Base-by-base conservation (phyloP, 2,113 vertebrate genomes). In the Nycticorax nycticorax region DNA sequence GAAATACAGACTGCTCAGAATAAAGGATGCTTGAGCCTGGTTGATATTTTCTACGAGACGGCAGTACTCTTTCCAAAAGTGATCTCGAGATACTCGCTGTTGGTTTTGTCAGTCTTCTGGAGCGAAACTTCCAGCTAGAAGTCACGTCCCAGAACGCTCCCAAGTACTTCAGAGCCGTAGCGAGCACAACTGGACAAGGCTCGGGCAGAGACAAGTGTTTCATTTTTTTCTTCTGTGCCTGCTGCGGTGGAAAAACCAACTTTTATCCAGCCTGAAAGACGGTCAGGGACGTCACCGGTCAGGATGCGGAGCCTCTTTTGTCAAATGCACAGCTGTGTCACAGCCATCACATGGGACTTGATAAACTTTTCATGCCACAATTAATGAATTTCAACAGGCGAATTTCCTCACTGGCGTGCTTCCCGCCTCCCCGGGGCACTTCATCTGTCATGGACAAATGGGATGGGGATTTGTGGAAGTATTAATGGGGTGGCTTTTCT, bases 311-410 rank as follows among this genome's bases (percentile, higher is more conserved):
- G 26, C 43, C 41, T 90, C 62, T 69, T 63, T 33, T 95, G 48
- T 73, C 79, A 48, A 67, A 50, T 0, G 0, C 14, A 1, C 0
- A 0, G 32, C 82, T 83, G 74, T 3, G 0, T 91, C 82, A 48
- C 72, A 81, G 7, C 20, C 21, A 18, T 88, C 85, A 71, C 79
- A 10, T 75, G 83, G 79, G 56, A 60, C 68, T 84, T 47, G 17
- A 67, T 86, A 35, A 78, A 48, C 64, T 84, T 84, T 93, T 92
- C 83, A 67, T 64, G 86, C 56, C 91, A 91, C 43, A 64, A 68
- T 93, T 86, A 86, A 94, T 89, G 67, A 18, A 56, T 93, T 75
- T 75, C 60, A 75, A 68, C 48, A 66, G 39, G 16, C 4, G 14
- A 17, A 82, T 67, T 84, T 88, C 64, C 64, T 92, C 55, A 10